These are phyloP conservation scores for Melikaiella ostensackeni DNA, from an alignment of 2,888 invertebrate genomes.

Conservation along the genomic window DNA sequence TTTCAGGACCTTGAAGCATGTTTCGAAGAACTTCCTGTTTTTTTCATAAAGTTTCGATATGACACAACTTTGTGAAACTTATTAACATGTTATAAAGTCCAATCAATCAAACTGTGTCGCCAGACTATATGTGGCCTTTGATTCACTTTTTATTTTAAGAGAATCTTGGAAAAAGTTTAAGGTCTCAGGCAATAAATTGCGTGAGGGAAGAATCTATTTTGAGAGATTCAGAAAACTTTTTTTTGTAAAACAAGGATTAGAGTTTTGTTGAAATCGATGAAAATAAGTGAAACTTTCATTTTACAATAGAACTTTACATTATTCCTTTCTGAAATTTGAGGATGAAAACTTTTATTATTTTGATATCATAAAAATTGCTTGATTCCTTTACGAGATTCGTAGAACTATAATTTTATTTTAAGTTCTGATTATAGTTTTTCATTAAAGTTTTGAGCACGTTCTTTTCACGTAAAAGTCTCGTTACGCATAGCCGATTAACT, in stretches of 20 bases:
- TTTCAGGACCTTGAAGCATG: neutral
- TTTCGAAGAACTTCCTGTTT: neutral
- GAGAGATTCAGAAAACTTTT: neutral
- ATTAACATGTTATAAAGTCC: slow-evolving; percentile 2
- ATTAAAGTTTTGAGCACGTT: neutral
- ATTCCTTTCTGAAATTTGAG: too few relatives aligned
- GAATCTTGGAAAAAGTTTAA: neutral
- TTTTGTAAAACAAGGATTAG: neutral
- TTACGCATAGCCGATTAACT: neutral
- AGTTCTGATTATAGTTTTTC: neutral
- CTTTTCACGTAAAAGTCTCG: neutral
- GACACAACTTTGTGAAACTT: slow-evolving; percentile 16
- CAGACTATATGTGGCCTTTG: neutral
- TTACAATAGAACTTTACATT: too few relatives aligned
- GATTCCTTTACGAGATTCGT: neutral
- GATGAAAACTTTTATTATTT: too few relatives aligned
- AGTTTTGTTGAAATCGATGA: too few relatives aligned
- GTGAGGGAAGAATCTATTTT: neutral
- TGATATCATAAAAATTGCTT: too few relatives aligned
- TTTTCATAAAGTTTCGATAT: slow-evolving; percentile 1
- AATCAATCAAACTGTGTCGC: slow-evolving; percentile 10
- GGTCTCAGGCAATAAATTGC: neutral
- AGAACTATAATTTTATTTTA: neutral
- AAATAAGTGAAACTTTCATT: too few relatives aligned
- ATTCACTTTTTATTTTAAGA: slow-evolving; percentile 11